Base-by-base conservation (phyloP, 2,797 vertebrate genomes). In the Perodicticus potto region DNA sequence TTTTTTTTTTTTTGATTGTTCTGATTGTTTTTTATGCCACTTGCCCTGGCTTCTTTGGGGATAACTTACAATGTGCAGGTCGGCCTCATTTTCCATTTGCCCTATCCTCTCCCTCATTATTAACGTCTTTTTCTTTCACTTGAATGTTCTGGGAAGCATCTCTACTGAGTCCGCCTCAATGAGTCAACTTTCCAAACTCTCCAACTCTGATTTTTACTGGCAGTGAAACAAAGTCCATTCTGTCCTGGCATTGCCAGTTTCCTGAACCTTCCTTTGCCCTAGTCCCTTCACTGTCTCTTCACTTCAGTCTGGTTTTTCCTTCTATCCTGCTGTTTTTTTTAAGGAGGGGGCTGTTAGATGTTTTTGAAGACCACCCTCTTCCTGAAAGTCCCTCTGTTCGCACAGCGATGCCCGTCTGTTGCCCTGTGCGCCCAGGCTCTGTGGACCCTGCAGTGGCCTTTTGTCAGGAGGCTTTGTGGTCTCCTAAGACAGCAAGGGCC, bases 341-440 rank as follows among this genome's bases (percentile, higher is more conserved):
- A 13, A 7, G 43, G 37, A 49, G 55, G 11, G 0, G 0, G 82
- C 14, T 69, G 37, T 78, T 32, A 11, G 2, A 2, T 22, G 40
- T 40, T 53, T 83, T 25, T 70, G 76, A 49, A 63, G 73, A 61
- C 11, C 0, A 4, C 2, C 19, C 6, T 3, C 13, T 80, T 72
- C 59, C 29, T 11, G 65, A 14, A 69, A 1, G 17, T 7, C 22
- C 25, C 61, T 43, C 59, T 25, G 57, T 55, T 72, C 14, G 22
- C 4, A 0, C 4, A 3, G 65, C 2, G 29, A 32, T 13, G 78
- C 16, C 5, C 0, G 4, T 37, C 40, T 0, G 0, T 10, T 23
- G 9, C 77, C 2, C 37, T 5, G 78, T 19, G 5, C 63, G 27
- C n/a, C 10, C 7, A 3, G 40, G 1, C 76, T 45, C n/a, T 1